Percentiles rank a stretch among this genome's conserved stretches.
phyloP scores from a whole-genome alignment of 1,140 invertebrate genomes.

The Temnothorax nylanderi region DNA sequence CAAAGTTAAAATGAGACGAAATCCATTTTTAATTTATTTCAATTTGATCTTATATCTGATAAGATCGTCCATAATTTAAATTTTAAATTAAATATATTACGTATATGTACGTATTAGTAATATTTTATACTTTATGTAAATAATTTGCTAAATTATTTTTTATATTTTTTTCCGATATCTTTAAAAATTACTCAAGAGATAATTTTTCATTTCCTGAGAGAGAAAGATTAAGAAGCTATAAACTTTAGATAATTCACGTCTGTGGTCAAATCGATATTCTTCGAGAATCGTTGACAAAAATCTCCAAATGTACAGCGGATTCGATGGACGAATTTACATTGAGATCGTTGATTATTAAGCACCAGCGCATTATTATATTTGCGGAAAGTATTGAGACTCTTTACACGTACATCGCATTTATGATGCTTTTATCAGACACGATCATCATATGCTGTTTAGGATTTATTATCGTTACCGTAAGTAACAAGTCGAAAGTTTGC shows the following conservation, averaged over 20 bases:
- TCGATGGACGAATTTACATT: background rate
- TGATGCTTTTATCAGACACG: conserved; percentile 41
- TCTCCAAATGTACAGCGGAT: background rate
- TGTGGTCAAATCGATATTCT: conserved; percentile 53
- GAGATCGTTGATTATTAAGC: background rate
- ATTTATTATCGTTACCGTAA: conserved; percentile 41
- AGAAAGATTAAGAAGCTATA: background rate
- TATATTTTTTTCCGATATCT: background rate
- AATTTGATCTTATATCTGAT: background rate
- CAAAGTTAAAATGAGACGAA: background rate
- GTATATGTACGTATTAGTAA: background rate
- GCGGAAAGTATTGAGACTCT: conserved; percentile 5
- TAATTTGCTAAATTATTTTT: background rate
- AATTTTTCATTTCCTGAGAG: background rate
- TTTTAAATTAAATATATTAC: background rate
- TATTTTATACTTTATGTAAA: background rate
- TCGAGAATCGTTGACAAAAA: conserved; percentile 1
- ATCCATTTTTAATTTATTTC: background rate
- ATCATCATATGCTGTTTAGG: conserved; percentile 50
- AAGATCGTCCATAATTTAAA: background rate
- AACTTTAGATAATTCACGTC: conserved; percentile 51
- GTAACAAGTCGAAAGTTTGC: background rate
- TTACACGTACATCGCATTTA: conserved; percentile 2
- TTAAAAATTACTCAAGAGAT: background rate
- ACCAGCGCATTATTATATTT: conserved; percentile 18